Conservation (phyloP, 2,888 invertebrate genomes). For the Zhengitettix transpicula region DNA sequence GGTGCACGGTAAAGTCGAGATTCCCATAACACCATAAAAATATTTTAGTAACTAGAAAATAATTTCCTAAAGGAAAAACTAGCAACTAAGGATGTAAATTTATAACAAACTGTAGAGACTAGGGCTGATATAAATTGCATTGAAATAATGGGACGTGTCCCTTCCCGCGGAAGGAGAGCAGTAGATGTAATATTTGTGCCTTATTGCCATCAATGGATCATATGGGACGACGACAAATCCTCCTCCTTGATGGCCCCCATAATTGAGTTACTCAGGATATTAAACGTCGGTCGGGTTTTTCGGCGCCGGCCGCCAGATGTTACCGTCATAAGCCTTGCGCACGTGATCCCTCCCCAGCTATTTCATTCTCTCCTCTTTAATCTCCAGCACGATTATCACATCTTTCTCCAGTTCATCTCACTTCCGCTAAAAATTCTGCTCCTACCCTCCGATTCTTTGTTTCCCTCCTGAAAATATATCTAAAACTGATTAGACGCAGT, state of each 20-base stretch:
- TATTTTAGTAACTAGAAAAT: too few species aligned
- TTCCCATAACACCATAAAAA: too few species aligned
- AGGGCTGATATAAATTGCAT: too few species aligned
- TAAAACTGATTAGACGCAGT: too few species aligned
- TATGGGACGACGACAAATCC: conserved; percentile 9
- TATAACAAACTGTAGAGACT: too few species aligned
- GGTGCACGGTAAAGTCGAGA: too few species aligned
- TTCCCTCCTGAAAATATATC: too few species aligned
- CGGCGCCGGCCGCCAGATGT: conserved; percentile 7
- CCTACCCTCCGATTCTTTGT: not conserved
- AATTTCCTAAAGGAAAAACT: too few species aligned
- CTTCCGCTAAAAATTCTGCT: not conserved
- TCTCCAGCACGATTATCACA: not conserved
- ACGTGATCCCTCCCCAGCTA: not conserved
- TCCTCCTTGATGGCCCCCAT: conserved; percentile 8
- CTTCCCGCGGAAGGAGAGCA: not conserved
- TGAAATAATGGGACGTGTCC: too few species aligned
- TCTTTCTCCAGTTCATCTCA: not conserved
- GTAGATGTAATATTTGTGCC: conserved; percentile 3
- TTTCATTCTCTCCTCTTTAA: not conserved
- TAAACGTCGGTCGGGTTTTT: conserved; percentile 9
- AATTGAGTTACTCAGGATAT: conserved; percentile 10
- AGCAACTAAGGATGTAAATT: too few species aligned
- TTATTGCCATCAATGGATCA: conserved; percentile 9
- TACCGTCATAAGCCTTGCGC: conserved; percentile 6